phyloP scores from a whole-genome alignment of 2,113 vertebrate species.

The Ancistrus triradiatus region DNA sequence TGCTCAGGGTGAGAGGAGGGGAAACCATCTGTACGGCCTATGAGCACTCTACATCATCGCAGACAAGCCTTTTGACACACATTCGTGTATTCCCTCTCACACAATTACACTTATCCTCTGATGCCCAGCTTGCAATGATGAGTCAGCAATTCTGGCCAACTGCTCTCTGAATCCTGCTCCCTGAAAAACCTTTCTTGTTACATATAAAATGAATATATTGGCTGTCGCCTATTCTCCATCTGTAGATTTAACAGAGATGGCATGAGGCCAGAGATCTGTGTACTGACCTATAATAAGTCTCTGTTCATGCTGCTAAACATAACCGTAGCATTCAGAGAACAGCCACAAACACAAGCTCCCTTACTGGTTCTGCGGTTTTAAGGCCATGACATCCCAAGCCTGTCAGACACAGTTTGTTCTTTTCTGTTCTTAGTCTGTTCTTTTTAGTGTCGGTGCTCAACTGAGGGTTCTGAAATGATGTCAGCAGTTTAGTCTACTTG shows the following conservation, averaged over 20 bases:
- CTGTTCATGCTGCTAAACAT: neutral
- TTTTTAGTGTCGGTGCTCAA: no score
- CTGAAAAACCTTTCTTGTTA: neutral
- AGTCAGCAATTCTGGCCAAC: conserved; percentile 61
- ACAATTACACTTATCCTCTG: conserved; percentile 51
- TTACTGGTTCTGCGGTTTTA: no score
- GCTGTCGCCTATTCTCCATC: neutral
- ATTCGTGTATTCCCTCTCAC: conserved; percentile 13
- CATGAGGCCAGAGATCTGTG: neutral
- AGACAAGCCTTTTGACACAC: no score
- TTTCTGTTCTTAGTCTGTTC: no score
- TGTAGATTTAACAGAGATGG: neutral
- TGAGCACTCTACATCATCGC: conserved; percentile 24
- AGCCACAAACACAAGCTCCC: no score
- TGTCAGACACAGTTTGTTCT: no score
- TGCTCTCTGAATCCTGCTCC: conserved; percentile 28
- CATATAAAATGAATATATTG: neutral
- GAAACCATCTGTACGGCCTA: conserved; percentile 17
- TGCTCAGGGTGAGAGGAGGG: conserved; percentile 2
- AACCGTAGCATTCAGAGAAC: no score
- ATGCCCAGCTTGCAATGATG: conserved; percentile 46
- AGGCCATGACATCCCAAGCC: no score
- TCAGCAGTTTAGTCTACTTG: no score
- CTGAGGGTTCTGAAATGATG: no score
- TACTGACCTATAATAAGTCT: neutral